These are phyloP conservation scores for Betta splendens DNA, from an alignment of 2,797 vertebrate genomes.

Conservation along the genomic window DNA sequence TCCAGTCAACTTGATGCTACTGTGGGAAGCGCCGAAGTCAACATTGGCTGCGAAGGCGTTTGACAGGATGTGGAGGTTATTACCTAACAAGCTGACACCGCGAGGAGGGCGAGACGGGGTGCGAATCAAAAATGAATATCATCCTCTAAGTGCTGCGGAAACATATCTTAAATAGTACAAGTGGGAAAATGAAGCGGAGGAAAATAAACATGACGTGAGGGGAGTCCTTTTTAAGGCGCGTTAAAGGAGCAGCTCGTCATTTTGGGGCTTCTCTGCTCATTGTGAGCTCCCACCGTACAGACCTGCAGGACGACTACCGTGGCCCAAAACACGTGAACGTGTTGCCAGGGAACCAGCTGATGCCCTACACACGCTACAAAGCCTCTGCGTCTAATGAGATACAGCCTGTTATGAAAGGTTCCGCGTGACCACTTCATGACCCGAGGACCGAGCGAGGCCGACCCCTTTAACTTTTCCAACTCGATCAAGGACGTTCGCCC, in stretches of 20 bases:
- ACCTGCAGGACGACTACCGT: not conserved
- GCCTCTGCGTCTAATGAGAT: too few species aligned
- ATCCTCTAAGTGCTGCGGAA: constrained; percentile 17
- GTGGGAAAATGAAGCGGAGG: not conserved
- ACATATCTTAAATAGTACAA: constrained; percentile 1
- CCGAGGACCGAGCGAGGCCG: too few species aligned
- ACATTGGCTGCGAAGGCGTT: constrained; percentile 50
- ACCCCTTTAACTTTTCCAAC: too few species aligned
- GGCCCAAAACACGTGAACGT: not conserved
- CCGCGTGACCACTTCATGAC: too few species aligned
- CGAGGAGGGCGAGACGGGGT: constrained; percentile 10
- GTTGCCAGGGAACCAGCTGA: not conserved
- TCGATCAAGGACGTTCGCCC: not conserved
- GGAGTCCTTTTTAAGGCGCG: not conserved
- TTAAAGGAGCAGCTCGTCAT: not conserved
- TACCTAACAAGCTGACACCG: constrained; percentile 43
- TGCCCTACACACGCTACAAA: too few species aligned
- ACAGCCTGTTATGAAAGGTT: too few species aligned
- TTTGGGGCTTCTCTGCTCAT: not conserved
- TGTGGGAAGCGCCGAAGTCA: constrained; percentile 52
- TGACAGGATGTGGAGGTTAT: constrained; percentile 50
- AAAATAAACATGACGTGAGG: not conserved
- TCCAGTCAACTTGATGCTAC: constrained; percentile 54
- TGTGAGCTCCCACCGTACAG: too few species aligned
- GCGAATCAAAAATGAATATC: constrained; percentile 17